These are phyloP conservation scores for Drosophila bunnanda DNA, from an alignment of 2,888 invertebrate species.

Conservation along the genomic window DNA sequence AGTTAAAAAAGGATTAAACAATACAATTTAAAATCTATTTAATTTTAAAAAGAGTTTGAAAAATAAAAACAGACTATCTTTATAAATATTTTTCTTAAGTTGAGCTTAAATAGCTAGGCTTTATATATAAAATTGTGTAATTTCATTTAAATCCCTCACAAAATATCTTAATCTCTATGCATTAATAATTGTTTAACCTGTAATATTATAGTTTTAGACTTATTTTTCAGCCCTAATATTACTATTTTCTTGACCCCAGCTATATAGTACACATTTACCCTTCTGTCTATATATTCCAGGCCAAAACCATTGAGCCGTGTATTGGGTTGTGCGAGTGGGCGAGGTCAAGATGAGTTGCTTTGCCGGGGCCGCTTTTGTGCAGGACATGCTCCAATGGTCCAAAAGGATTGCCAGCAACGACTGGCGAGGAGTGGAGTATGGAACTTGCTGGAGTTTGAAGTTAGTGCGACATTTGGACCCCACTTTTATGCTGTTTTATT, in stretches of 20 bases:
- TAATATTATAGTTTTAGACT: neutral
- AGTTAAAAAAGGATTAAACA: too few relatives aligned
- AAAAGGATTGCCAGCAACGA: constrained; percentile 8
- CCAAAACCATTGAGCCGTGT: constrained; percentile 7
- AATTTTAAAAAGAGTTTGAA: neutral
- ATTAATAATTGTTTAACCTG: neutral
- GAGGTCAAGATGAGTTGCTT: constrained; percentile 27
- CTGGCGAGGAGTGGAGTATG: neutral
- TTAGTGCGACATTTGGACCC: constrained; percentile 23
- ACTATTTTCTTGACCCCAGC: neutral
- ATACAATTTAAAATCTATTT: neutral
- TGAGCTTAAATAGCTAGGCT: neutral
- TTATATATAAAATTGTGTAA: neutral
- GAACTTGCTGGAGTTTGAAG: constrained; percentile 8
- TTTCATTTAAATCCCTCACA: neutral
- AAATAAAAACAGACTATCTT: neutral
- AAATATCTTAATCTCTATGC: rapidly evolving
- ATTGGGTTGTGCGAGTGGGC: neutral
- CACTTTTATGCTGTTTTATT: constrained; percentile 43
- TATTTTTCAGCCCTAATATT: neutral
- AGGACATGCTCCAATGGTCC: constrained; percentile 5
- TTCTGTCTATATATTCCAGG: neutral
- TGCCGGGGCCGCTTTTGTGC: constrained; percentile 20
- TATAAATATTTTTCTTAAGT: neutral
- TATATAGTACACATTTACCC: too few relatives aligned